These are phyloP conservation scores for Plectropomus leopardus DNA, from an alignment of 2,113 vertebrate genomes.

Conservation along the genomic window DNA sequence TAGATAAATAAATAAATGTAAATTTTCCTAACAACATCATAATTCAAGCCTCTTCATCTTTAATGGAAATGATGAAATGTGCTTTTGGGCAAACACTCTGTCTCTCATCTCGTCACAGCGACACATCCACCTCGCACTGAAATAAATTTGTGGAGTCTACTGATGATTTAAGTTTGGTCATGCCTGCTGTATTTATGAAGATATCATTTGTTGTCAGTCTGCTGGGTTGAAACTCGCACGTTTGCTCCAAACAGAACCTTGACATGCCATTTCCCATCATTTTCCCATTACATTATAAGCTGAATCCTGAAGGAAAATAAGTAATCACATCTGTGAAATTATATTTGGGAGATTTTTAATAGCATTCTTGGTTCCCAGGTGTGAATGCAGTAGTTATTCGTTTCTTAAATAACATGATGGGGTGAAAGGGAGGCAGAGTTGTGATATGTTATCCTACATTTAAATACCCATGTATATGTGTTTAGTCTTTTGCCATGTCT, in stretches of 20 bases:
- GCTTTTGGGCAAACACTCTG: conserved; percentile 24
- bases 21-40: not conserved
- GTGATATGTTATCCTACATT: not conserved
- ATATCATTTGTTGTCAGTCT: conserved; percentile 49
- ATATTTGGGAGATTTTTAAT: conserved; percentile 61
- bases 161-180: conserved; percentile 55
- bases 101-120: conserved; percentile 7
- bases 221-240: conserved; percentile 13
- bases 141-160: conserved; percentile 9
- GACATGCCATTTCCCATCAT: conserved; percentile 49
- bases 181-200: conserved; percentile 48
- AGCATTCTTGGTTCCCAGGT: conserved; percentile 45
- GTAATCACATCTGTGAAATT: conserved; percentile 73
- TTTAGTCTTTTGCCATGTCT: conserved; percentile 19
- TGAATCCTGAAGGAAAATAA: conserved; percentile 63
- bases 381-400: conserved; percentile 21
- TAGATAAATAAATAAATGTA: too few relatives aligned
- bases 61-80: conserved; percentile 18
- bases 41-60: conserved; percentile 32
- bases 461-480: not conserved
- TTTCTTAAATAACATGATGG: conserved; percentile 21
- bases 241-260: conserved; percentile 59
- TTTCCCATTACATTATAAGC: conserved; percentile 63
- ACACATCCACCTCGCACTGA: not conserved
- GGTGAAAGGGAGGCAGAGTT: conserved; percentile 12